Base-by-base conservation (phyloP, 1,140 invertebrate species). In the Spodoptera frugiperda region DNA sequence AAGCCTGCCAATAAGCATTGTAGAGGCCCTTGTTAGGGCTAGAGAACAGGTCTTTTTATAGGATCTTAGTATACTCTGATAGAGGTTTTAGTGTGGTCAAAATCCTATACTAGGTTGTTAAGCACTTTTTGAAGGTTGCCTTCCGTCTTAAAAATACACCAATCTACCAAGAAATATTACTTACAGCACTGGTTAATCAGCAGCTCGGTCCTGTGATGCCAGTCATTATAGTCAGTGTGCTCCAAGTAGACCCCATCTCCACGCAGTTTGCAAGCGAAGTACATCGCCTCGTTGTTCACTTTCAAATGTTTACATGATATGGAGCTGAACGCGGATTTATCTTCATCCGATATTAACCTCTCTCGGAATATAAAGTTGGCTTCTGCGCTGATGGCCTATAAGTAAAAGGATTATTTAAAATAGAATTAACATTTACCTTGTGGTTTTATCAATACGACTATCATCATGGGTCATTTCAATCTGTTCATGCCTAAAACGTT, bases 321-420 rank as follows among this genome's bases (percentile, higher is more conserved):
- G 6, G 93, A 87, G 81, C 97, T 96, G 89, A 98, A 98, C 85
- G 95, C 95, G 3, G 91, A 88, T 55, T 95, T 95, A 79, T 98
- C 96, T 19, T 97, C 95, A 25, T 95, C 91, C 44, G 95, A 95
- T 2, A 96, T 95, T 21, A 99, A 93, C 84, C 96, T 95, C 86
- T 98, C 97, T 77, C 95, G 94, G 90, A 99, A 99, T 81, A 98
- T 95, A 79, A 96, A 92, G 25, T 95, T 90, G 5, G 96, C 96
- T 95, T 99, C 98, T 85, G 97, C 96, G 49, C 95, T 91, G 82
- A 97, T 94, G 14, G 96, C 96, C 95, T 97, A 86, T 63, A 95
- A 92, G 21, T 33, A 3, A 19, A 9, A 39, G 33, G 2, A 10
- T 39, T 39, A 39, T 30, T 30, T 30, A 5, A 5, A 30, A 30